Base-by-base conservation (phyloP, 2,888 invertebrate species). In the Drosophila peninsularis region DNA sequence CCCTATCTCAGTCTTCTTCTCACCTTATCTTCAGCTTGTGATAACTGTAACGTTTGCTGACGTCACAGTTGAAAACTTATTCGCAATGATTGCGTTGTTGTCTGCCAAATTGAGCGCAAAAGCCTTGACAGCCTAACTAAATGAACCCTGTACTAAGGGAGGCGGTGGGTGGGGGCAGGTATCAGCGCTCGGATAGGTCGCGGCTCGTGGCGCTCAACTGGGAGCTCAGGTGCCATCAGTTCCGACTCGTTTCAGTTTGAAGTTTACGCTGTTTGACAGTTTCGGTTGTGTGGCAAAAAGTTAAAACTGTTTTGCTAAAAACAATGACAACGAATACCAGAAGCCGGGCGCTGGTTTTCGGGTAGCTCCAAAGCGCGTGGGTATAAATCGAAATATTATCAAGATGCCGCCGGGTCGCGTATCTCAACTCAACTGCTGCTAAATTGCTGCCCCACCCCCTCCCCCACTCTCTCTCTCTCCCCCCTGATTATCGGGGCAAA, bases 341-440 rank as follows among this genome's bases (percentile, higher is more conserved):
- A 32, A 34, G 11, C 37, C 13, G 14, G 50, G 27, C 45, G 24
- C n/a, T 27, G 36, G n/a, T 24, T 10, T 17, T 14, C 6, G 30
- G 37, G 50, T 7, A 11, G 36, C 9, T 5, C 4, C 0, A 21
- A 13, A 32, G 49, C 37, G 45, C 32, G 45, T 41, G 74, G 50
- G 67, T 63, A 89, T 88, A 89, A 89, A 85, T 85, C 89, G 89
- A 89, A 83, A 85, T 88, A 86, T 85, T 89, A 85, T 85, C 85
- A 85, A 75, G 85, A 85, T 85, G 85, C 85, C 85, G 74, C 71
- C 74, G 71, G 50, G 85, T 89, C 85, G 83, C 74, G 83, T 67
- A 45, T 47, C 44, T 66, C 50, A 57, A 27, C 58, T 60, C 58
- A 77, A 60, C 44, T 58, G 63, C 57, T 63, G 58, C 52, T 66